These are phyloP conservation scores for Neosilurus mollespiculum DNA, from an alignment of 2,797 vertebrate species.

Conservation along the genomic window DNA sequence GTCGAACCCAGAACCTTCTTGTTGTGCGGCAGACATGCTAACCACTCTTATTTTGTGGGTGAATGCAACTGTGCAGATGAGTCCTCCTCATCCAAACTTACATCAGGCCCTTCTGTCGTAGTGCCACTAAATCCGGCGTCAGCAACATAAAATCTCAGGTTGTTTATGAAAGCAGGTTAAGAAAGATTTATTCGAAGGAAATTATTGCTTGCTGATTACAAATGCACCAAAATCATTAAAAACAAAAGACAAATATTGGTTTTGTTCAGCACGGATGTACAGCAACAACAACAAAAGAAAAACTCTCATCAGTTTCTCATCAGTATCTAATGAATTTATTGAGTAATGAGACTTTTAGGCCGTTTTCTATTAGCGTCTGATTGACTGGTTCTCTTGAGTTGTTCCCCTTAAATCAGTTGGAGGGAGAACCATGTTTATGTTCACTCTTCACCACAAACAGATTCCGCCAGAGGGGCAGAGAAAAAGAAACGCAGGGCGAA, in stretches of 20 bases:
- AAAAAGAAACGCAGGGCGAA: conserved; percentile 11
- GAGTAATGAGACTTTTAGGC: too few relatives aligned
- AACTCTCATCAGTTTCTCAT: background rate
- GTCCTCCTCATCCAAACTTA: too few relatives aligned
- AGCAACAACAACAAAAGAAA: background rate
- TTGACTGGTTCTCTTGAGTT: background rate
- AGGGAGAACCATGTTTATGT: conserved; percentile 13
- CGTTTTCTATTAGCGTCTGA: background rate
- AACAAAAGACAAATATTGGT: background rate
- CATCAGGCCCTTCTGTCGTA: too few relatives aligned
- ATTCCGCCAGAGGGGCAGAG: conserved; percentile 27
- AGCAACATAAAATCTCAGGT: too few relatives aligned
- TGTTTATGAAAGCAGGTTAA: too few relatives aligned
- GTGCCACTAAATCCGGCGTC: too few relatives aligned
- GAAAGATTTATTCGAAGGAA: background rate
- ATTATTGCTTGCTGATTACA: background rate
- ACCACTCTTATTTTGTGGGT: too few relatives aligned
- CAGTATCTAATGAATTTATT: background rate
- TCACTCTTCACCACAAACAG: background rate
- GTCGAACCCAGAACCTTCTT: too few relatives aligned
- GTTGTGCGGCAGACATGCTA: too few relatives aligned
- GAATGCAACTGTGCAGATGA: too few relatives aligned
- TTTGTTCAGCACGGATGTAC: background rate
- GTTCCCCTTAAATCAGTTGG: background rate
- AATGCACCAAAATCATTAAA: background rate